Base-by-base conservation (phyloP, 2,113 vertebrate genomes). In the Bubo blakistoni region DNA sequence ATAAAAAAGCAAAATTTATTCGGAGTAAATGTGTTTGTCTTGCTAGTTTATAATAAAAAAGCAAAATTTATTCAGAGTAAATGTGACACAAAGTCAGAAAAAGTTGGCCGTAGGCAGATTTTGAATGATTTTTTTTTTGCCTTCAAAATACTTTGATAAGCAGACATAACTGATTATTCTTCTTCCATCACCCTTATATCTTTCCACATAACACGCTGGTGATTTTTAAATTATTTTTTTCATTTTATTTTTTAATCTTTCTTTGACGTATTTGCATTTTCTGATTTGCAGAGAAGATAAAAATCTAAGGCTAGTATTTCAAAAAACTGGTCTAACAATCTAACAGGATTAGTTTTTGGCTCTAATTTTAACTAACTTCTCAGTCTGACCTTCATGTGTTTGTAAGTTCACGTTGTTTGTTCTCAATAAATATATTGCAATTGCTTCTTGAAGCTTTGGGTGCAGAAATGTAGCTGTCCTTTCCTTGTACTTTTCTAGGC, bases 341-440 rank as follows among this genome's bases (percentile, higher is more conserved):
- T 74, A 88, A 71, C 26, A 92, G 73, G 61, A 78, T 78, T 90
- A 81, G 76, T 34, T 91, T 81, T 93, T 81, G 52, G 61, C 42
- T 95, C 65, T 78, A 54, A 72, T 92, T 95, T 94, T 92, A 93
- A 87, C 81, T 73, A 71, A 71, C 32, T 93, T 96, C 36, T 87
- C 69, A 83, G 25, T 66, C 51, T 91, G 92, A 85, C 90, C 85
- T 92, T 93, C 44, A 15, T 90, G 9, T 82, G 79, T 67, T 96
- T 92, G 17, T 77, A 81, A 93, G 40, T 77, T 86, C 57, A 66
- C 27, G 5, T 55, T 63, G 27, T 72, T 72, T 89, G 34, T 88
- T 90, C 72, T 93, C 80, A 78, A 84, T 55, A 81, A 63, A 63
- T 51, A 38, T 49, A 40, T 29, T 74, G 69, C 34, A 89, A 32